Conservation (phyloP, 2,888 invertebrate species). For the Drosophila meridionalis region DNA sequence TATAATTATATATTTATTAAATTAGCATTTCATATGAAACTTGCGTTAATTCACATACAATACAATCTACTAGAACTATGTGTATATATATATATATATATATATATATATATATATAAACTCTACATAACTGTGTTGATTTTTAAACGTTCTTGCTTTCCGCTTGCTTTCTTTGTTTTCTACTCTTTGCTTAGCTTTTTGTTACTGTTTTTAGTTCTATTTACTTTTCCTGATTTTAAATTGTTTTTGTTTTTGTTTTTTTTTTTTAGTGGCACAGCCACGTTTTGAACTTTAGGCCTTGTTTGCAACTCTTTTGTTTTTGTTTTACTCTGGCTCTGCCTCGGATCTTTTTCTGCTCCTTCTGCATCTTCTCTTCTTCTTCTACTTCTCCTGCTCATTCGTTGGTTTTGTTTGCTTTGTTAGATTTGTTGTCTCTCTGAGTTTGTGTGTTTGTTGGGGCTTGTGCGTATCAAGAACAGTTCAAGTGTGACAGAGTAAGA, state of each 20-base stretch:
- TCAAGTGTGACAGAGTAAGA: slow-evolving; percentile 22
- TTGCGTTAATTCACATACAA: slow-evolving; percentile 35
- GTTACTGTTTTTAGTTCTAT: slow-evolving; percentile 10
- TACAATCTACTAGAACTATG: slow-evolving; percentile 26
- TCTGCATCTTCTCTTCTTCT: background rate
- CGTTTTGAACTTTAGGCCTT: slow-evolving; percentile 78
- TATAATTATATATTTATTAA: background rate
- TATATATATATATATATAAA: slow-evolving; percentile 22
- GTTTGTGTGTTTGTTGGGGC: slow-evolving; percentile 12
- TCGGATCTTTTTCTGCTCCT: background rate
- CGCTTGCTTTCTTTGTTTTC: slow-evolving; percentile 14
- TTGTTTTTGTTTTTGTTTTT: slow-evolving; percentile 15
- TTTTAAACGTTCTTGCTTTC: slow-evolving; percentile 33
- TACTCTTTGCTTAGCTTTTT: slow-evolving; percentile 5
- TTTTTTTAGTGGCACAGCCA: slow-evolving; percentile 74
- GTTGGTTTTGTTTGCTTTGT: slow-evolving; percentile 29
- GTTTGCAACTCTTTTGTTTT: slow-evolving; percentile 32
- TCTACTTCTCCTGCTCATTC: slow-evolving; percentile 26
- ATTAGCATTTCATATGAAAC: slow-evolving; percentile 33
- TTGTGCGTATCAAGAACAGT: slow-evolving; percentile 29
- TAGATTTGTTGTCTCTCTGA: slow-evolving; percentile 14
- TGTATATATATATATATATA: background rate
- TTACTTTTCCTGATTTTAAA: slow-evolving; percentile 17
- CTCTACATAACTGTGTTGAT: slow-evolving; percentile 40
- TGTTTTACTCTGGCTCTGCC: slow-evolving; percentile 22